These are phyloP conservation scores for Amia ocellicauda DNA, from an alignment of 2,113 vertebrate species.

Conservation along the genomic window DNA sequence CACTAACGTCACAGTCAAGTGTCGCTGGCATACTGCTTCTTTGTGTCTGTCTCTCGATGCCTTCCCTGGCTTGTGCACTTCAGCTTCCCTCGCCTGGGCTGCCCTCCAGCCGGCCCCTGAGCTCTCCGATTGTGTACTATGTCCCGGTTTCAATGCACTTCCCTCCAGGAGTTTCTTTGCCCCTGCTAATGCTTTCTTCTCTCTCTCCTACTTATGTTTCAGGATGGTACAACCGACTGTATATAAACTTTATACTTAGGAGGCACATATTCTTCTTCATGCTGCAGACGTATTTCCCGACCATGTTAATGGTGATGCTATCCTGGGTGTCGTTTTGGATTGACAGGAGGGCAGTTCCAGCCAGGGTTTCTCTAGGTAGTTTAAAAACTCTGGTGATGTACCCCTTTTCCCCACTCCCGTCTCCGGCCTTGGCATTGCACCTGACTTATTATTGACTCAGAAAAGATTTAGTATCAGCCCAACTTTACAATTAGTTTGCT, in stretches of 20 bases:
- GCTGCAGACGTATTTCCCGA: slow-evolving; percentile 90
- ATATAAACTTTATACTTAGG: slow-evolving; percentile 87
- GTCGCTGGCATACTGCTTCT: slow-evolving; percentile 1
- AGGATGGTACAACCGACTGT: slow-evolving; percentile 92
- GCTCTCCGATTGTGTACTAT: not conserved
- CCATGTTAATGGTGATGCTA: slow-evolving; percentile 90
- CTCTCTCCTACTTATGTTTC: slow-evolving; percentile 26
- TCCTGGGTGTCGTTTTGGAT: slow-evolving; percentile 96
- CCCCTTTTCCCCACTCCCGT: too few species aligned
- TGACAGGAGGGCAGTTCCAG: slow-evolving; percentile 83
- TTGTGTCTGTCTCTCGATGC: not conserved
- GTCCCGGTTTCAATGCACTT: not conserved
- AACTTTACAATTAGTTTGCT: too few species aligned
- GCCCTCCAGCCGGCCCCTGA: too few species aligned
- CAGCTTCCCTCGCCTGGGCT: not conserved
- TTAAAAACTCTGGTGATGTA: too few species aligned
- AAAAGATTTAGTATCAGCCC: too few species aligned
- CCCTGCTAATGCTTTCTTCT: not conserved
- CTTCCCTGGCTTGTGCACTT: not conserved
- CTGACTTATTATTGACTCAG: too few species aligned
- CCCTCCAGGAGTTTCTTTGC: not conserved
- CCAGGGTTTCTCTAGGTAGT: slow-evolving; percentile 85
- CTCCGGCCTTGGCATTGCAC: too few species aligned
- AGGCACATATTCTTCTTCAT: slow-evolving; percentile 93
- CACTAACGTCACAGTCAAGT: too few species aligned